Conservation (phyloP, 2,888 invertebrate species). For the Euzetes globulus region DNA sequence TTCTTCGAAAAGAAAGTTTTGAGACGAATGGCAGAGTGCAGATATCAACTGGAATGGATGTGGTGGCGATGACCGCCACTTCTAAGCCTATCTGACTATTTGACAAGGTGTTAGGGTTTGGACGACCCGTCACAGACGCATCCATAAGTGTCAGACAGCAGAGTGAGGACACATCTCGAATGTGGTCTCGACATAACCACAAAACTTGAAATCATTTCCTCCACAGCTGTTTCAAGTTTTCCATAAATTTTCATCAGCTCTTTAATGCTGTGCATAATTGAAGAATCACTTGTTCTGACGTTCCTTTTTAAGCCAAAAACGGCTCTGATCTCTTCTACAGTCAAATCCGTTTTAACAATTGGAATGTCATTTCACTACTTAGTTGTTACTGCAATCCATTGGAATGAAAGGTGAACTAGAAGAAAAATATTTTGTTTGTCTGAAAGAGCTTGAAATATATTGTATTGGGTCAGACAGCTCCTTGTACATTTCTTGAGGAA, state of each 20-base stretch:
- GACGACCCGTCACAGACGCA: neutral
- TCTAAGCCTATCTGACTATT: neutral
- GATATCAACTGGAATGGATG: neutral
- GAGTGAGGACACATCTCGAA: neutral
- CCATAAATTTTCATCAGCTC: neutral
- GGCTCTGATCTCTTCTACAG: neutral
- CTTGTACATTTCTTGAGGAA: too few relatives aligned
- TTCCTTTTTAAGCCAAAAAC: neutral
- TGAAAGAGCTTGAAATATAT: too few relatives aligned
- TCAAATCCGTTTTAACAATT: too few relatives aligned
- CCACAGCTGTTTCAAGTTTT: conserved; percentile 2
- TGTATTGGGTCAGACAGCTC: too few relatives aligned
- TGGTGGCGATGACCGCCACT: conserved; percentile 21
- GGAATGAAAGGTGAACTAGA: too few relatives aligned
- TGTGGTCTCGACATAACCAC: neutral
- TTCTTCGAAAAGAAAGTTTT: conserved; percentile 18
- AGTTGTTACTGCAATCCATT: too few relatives aligned
- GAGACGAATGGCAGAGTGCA: neutral
- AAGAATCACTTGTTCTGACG: neutral
- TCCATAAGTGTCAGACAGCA: neutral
- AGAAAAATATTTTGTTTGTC: too few relatives aligned
- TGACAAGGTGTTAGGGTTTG: neutral
- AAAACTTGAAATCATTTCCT: conserved; percentile 9
- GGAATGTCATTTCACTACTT: too few relatives aligned
- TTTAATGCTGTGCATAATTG: conserved; percentile 8